These are phyloP conservation scores for Caenorhabditis latens DNA, from an alignment of 1,140 invertebrate species.

Conservation along the genomic window DNA sequence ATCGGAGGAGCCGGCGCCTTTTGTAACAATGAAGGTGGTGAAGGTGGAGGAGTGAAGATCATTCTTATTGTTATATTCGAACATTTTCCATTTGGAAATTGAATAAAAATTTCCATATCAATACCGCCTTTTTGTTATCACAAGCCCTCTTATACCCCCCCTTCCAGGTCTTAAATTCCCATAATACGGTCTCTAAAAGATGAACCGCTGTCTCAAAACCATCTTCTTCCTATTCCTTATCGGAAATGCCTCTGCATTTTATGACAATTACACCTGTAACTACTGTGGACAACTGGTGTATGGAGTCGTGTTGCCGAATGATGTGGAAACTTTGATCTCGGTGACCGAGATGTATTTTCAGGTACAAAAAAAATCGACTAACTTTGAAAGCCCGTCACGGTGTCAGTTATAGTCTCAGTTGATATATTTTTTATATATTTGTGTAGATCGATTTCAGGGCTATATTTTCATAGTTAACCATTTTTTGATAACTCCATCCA, in stretches of 20 bases:
- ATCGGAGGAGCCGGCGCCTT: constrained; percentile 1
- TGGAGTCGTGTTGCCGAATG: neutral
- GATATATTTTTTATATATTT: too few species aligned
- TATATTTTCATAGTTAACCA: too few species aligned
- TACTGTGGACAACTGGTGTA: neutral
- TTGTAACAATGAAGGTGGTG: neutral
- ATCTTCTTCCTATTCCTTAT: neutral
- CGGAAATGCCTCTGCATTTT: neutral
- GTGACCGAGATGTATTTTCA: neutral
- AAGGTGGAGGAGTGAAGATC: neutral
- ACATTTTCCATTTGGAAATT: neutral
- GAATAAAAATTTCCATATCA: too few species aligned
- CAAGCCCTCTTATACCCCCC: neutral
- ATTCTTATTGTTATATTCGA: too few species aligned
- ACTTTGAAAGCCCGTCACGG: too few species aligned
- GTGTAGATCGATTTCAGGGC: too few species aligned
- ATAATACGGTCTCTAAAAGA: neutral
- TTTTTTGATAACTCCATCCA: too few species aligned
- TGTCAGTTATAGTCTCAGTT: too few species aligned
- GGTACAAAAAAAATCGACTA: too few species aligned
- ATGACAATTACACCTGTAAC: neutral
- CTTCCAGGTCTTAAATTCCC: neutral
- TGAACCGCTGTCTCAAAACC: neutral
- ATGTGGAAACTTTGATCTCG: neutral
- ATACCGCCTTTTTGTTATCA: neutral